phyloP scores from a whole-genome alignment of 2,888 invertebrate genomes.

The Andrena chrysosceles region DNA sequence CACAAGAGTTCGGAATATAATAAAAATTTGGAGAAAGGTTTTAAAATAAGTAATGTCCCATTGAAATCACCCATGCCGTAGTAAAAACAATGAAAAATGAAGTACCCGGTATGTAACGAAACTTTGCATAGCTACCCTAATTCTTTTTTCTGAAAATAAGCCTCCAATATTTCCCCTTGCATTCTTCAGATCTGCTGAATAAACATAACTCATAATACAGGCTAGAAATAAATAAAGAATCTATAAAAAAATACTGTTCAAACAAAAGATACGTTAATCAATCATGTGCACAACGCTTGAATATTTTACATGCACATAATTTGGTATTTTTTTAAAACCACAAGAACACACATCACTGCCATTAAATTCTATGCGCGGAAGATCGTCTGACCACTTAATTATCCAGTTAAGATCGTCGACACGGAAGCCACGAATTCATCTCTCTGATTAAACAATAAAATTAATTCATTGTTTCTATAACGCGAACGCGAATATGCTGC shows the following conservation, averaged over 20 bases:
- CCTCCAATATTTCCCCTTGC: neutral
- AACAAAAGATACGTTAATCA: neutral
- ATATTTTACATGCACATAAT: neutral
- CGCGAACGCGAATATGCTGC: slow-evolving; percentile 1
- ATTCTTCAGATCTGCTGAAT: too few species aligned
- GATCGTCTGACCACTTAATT: slow-evolving; percentile 1
- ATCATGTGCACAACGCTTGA: neutral
- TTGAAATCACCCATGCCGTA: neutral
- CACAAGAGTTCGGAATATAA: neutral
- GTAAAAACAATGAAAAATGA: neutral
- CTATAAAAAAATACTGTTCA: neutral
- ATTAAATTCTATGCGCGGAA: neutral
- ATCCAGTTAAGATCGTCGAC: neutral
- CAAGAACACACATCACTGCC: neutral
- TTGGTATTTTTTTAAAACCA: neutral
- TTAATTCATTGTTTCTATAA: slow-evolving; percentile 1
- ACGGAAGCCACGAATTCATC: slow-evolving; percentile 11
- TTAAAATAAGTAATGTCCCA: neutral
- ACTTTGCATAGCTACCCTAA: neutral
- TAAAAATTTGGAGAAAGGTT: neutral
- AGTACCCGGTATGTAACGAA: neutral
- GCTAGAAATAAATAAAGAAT: neutral
- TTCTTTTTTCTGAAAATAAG: neutral
- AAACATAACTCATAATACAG: too few species aligned
- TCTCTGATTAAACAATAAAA: slow-evolving; percentile 20